Evolutionary conservation across 1,140 invertebrate species (phyloP), one percentile per base, ranked within the genome.

Genomic region (Bradysia coprophila): DNA sequence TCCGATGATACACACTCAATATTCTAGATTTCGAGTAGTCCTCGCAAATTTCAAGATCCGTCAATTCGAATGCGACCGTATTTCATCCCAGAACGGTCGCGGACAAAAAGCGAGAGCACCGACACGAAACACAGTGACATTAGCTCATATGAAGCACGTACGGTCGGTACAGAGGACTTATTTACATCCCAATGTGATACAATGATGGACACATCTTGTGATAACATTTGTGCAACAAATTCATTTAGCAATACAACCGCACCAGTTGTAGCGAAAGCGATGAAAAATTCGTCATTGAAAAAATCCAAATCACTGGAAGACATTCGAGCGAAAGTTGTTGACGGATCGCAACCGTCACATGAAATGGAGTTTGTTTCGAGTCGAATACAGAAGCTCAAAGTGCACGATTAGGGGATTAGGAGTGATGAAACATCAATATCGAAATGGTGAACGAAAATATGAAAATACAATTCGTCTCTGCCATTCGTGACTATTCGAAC

Each of bases 291-390:
- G 6, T 6, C 24, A 6, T 8, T 8, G 2, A 48, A 48, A 38
- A 50, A 48, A 38, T 23, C 47, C 13, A 41, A 41, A n/a, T 50
- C 49, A 15, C 39, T 50, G 21, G 49, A 50, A 40, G 41, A 45
- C 24, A 45, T 48, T 18, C 32, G 49, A 23, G 47, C 48, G 8
- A 47, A 50, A 32, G 48, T 48, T 34, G 45, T 50, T 15, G 47
- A 46, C 22, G 49, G 47, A 1, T 50, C 49, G 5, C 45, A 48
- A 38, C 49, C 49, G 23, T 50, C 49, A 9, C 49, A 50, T 24
- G 49, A 50, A 40, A 50, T 50, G 49, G 49, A 50, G 43, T 50
- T 50, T 39, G 47, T 50, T 15, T 50, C 49, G 6, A 50, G 47
- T 45, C 47, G 49, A 8, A 50, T 50, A 40, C 49, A 50, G 36